Percentiles rank a stretch among this genome's conserved stretches.
Conservation (phyloP, 2,797 vertebrate species). For the Geotrypetes seraphini region DNA sequence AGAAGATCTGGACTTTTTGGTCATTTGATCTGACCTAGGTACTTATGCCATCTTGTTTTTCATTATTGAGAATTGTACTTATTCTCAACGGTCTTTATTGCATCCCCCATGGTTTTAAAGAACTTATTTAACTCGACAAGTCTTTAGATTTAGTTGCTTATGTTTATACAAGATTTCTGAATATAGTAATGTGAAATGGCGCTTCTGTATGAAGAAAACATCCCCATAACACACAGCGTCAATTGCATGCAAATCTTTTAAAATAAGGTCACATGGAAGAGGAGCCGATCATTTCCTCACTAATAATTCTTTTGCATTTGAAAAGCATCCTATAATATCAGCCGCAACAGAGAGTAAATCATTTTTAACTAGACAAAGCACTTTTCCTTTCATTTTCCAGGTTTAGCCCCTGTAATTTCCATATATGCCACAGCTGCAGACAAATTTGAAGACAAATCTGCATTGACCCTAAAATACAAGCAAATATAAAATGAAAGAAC, state of each 20-base stretch:
- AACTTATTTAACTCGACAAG: too few relatives aligned
- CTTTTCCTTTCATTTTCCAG: constrained; percentile 6
- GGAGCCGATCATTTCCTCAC: constrained; percentile 39
- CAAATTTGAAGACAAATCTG: constrained; percentile 18
- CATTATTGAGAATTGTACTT: too few relatives aligned
- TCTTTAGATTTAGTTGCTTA: constrained; percentile 9
- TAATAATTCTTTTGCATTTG: constrained; percentile 41
- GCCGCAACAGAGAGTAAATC: constrained; percentile 31
- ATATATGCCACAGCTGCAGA: constrained; percentile 10
- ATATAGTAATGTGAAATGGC: too few relatives aligned
- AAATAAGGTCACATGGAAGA: constrained; percentile 37
- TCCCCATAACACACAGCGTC: constrained; percentile 24
- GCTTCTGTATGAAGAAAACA: too few relatives aligned
- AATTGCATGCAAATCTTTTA: constrained; percentile 39
- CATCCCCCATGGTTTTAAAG: too few relatives aligned
- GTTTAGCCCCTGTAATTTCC: constrained; percentile 25
- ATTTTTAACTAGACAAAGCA: constrained; percentile 39
- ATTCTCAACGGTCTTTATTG: too few relatives aligned
- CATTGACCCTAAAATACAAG: constrained; percentile 12
- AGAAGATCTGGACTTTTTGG: too few relatives aligned
- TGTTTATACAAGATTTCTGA: constrained; percentile 8
- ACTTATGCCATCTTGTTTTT: too few relatives aligned
- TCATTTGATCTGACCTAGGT: too few relatives aligned
- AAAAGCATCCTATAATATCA: constrained; percentile 44
- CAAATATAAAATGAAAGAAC: constrained; percentile 15